Evolutionary conservation across 1,140 invertebrate species (phyloP).

Genomic region (Palaemon carinicauda): DNA sequence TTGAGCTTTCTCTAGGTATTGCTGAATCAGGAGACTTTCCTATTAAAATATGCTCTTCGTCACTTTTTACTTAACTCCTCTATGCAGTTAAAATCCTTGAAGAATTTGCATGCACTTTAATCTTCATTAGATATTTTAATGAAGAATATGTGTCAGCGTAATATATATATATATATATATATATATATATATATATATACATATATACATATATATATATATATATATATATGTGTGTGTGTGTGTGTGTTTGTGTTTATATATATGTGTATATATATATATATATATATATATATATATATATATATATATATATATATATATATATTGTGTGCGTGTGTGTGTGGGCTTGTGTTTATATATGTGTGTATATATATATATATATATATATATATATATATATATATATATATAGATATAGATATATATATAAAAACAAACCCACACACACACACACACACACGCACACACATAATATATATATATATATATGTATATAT

Average conservation of each 20-base stretch:
- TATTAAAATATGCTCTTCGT: too few relatives aligned
- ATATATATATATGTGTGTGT: neutral
- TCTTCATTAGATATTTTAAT: too few relatives aligned
- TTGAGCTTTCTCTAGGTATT: too few relatives aligned
- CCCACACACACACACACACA: neutral
- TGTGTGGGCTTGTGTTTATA: neutral
- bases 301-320: neutral
- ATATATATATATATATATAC: neutral
- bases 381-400: neutral
- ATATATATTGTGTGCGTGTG: neutral
- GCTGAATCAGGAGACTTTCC: too few relatives aligned
- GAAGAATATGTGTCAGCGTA: too few relatives aligned
- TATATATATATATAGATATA: too few relatives aligned
- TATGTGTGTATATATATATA: neutral
- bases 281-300: neutral
- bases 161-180: neutral
- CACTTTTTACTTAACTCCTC: too few relatives aligned
- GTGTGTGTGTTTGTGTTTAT: neutral
- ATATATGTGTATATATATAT: neutral
- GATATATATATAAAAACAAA: too few relatives aligned
- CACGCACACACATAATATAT: conserved; percentile 4
- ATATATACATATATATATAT: neutral
- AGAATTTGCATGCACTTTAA: too few relatives aligned
- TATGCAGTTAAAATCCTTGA: too few relatives aligned
- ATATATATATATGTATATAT: neutral